Conservation (phyloP, 2,888 invertebrate species). For the Parnassius orleans region DNA sequence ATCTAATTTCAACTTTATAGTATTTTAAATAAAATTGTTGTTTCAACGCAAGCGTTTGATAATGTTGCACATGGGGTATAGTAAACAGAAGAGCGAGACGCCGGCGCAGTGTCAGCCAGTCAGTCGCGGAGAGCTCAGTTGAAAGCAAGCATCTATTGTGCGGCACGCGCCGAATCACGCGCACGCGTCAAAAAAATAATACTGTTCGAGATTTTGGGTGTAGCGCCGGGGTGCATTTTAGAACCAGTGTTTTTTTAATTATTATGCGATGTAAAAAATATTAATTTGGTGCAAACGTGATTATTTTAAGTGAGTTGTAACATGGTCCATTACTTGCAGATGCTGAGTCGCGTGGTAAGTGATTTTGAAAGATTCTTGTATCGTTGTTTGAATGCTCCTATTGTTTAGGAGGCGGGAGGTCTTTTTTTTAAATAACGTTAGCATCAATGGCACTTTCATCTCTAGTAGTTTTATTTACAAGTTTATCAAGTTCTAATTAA, state of each 20-base stretch:
- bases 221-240: conserved; percentile 58
- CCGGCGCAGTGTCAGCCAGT: conserved; percentile 57
- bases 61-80: conserved; percentile 69
- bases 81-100: conserved; percentile 65
- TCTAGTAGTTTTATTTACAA: conserved; percentile 53
- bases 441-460: conserved; percentile 62
- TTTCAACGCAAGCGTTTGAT: conserved; percentile 49
- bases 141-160: conserved; percentile 58
- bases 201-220: conserved; percentile 55
- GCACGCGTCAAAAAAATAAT: conserved; percentile 58
- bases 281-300: conserved; percentile 45
- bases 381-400: conserved; percentile 64
- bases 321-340: conserved; percentile 57
- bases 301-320: conserved; percentile 47
- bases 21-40: conserved; percentile 34
- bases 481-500: conserved; percentile 67
- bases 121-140: conserved; percentile 56
- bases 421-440: conserved; percentile 51
- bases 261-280: conserved; percentile 38
- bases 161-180: conserved; percentile 57
- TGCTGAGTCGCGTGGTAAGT: conserved; percentile 73
- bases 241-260: conserved; percentile 53
- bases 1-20: conserved; percentile 34
- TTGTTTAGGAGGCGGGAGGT: conserved; percentile 57
- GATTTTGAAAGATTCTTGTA: conserved; percentile 55